phyloP scores from a whole-genome alignment of 2,888 invertebrate species.

The Tipula lateralis region DNA sequence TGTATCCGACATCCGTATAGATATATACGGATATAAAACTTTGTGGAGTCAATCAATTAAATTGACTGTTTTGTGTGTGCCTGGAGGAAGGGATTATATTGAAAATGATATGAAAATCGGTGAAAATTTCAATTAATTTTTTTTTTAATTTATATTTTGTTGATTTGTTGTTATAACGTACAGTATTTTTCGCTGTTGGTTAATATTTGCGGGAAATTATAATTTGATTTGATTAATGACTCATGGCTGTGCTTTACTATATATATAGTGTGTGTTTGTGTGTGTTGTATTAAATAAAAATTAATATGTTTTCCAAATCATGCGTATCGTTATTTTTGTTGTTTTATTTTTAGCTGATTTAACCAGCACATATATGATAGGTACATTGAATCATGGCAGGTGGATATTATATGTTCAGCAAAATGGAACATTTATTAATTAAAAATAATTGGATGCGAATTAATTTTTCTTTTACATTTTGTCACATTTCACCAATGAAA shows the following conservation, averaged over 20 bases:
- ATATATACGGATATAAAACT: neutral
- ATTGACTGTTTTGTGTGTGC: neutral
- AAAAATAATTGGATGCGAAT: neutral
- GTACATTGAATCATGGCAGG: neutral
- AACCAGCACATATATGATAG: neutral
- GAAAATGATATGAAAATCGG: neutral
- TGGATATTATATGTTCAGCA: neutral
- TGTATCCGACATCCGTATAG: neutral
- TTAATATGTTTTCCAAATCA: constrained; percentile 4
- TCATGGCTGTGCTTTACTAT: neutral
- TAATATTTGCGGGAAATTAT: constrained; percentile 11
- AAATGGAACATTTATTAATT: neutral
- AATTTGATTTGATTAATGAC: constrained; percentile 24
- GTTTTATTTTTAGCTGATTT: neutral
- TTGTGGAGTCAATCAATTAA: neutral
- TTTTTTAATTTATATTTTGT: too few species aligned
- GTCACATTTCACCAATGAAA: neutral
- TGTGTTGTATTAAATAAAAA: neutral
- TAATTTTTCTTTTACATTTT: neutral
- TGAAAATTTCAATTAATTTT: neutral
- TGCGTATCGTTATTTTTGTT: neutral
- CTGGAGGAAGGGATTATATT: neutral
- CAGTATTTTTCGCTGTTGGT: neutral
- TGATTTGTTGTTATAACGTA: neutral
- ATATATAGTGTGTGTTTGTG: neutral